Conservation (phyloP, 2,888 invertebrate species). For the Eilema caniola region DNA sequence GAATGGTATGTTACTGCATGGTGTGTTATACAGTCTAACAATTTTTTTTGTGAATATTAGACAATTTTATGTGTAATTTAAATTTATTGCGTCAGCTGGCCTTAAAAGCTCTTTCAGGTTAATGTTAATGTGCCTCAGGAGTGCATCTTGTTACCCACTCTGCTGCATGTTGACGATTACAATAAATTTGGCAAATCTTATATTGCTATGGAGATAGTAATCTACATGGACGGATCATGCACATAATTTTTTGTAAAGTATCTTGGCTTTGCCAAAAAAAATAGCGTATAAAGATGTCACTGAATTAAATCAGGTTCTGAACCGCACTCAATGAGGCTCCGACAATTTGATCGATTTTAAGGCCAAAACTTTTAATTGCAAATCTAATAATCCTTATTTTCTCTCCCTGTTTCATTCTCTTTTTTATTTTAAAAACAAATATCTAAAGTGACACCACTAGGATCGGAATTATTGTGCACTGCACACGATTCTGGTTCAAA, state of each 20-base stretch:
- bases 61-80: conserved; percentile 20
- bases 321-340: too few relatives aligned
- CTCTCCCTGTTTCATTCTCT: background rate
- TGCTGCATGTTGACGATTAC: background rate
- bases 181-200: background rate
- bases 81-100: background rate
- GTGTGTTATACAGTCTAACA: conserved; percentile 45
- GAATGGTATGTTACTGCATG: conserved; percentile 54
- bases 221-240: background rate
- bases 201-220: background rate
- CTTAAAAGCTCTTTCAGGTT: background rate
- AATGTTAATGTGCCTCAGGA: background rate
- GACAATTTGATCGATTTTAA: background rate
- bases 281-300: too few relatives aligned
- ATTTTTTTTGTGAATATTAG: conserved; percentile 32
- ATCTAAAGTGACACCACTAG: background rate
- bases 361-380: background rate
- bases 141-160: background rate
- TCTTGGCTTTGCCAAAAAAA: too few relatives aligned
- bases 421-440: background rate
- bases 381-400: background rate
- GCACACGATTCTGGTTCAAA: background rate
- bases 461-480: background rate
- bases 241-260: background rate
- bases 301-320: too few relatives aligned